Evolutionary conservation across 2,113 vertebrate genomes (phyloP).

Genomic region (Pachycephala philippinensis): DNA sequence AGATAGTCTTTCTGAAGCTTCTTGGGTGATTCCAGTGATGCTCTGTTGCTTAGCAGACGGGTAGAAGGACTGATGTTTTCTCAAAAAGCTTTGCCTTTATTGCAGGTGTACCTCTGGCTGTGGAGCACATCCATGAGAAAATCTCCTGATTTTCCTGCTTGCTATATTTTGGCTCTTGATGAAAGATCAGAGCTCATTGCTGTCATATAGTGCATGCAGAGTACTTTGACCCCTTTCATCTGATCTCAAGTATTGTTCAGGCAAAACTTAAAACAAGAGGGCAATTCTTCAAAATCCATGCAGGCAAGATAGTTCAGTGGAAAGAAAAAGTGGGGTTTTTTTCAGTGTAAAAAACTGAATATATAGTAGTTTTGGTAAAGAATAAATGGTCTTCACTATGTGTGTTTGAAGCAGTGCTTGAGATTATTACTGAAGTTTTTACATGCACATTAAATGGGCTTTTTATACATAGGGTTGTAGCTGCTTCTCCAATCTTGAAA

Average conservation of each 20-base stretch:
- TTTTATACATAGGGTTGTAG: not conserved
- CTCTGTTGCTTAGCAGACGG: not conserved
- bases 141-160: not conserved
- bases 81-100: not conserved
- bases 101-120: not conserved
- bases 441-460: not conserved
- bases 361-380: not conserved
- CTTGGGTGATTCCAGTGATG: not conserved
- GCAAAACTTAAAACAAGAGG: not conserved
- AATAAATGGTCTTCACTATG: not conserved
- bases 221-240: not conserved
- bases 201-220: not conserved
- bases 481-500: not conserved
- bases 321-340: not conserved
- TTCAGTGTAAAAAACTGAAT: not conserved
- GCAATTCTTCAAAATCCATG: not conserved
- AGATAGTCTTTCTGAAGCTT: not conserved
- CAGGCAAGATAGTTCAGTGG: not conserved
- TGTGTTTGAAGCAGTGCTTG: not conserved
- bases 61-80: not conserved
- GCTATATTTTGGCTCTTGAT: not conserved
- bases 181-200: not conserved
- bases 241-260: not conserved
- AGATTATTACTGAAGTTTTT: not conserved
- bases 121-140: not conserved